Percentiles rank a stretch among this genome's conserved stretches.
Evolutionary conservation across 2,113 vertebrate genomes (phyloP).

Genomic region (Conger conger): DNA sequence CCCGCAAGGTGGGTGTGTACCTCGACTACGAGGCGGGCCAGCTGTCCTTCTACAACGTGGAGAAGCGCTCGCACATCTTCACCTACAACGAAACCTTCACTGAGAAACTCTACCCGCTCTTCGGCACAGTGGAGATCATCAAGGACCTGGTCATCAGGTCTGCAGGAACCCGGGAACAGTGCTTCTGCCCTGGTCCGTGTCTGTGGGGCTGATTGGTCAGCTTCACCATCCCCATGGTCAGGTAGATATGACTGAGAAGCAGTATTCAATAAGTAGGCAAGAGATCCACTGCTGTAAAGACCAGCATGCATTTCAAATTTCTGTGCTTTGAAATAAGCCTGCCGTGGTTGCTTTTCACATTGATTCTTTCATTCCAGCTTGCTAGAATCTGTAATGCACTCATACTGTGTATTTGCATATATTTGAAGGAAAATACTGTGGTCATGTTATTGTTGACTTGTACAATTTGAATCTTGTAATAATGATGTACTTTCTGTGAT

Average conservation of each 20-base stretch:
- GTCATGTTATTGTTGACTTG: conserved; percentile 27
- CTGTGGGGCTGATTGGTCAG: conserved; percentile 60
- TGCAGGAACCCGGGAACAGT: conserved; percentile 51
- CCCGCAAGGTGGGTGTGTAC: conserved; percentile 65
- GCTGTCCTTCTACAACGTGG: conserved; percentile 73
- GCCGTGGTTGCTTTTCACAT: not conserved
- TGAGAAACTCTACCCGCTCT: conserved; percentile 67
- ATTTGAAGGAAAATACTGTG: conserved; percentile 18
- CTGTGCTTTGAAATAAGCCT: not conserved
- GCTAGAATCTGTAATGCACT: conserved; percentile 26
- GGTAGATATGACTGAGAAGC: not conserved
- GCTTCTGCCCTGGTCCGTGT: conserved; percentile 68
- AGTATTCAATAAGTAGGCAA: not conserved
- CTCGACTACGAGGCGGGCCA: conserved; percentile 73
- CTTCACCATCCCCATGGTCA: not conserved
- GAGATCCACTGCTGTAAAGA: conserved; percentile 19
- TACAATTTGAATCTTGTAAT: conserved; percentile 28
- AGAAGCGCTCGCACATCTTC: conserved; percentile 68
- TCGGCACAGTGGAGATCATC: conserved; percentile 71
- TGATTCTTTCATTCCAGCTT: conserved; percentile 22
- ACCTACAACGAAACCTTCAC: conserved; percentile 69
- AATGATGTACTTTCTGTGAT: conserved; percentile 28
- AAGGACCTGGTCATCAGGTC: conserved; percentile 64
- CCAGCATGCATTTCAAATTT: conserved; percentile 16
- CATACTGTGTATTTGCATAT: conserved; percentile 9